Percentiles rank a stretch among this genome's conserved stretches.
Conservation (phyloP, 1,140 invertebrate genomes). For the Drosophila carrolli region DNA sequence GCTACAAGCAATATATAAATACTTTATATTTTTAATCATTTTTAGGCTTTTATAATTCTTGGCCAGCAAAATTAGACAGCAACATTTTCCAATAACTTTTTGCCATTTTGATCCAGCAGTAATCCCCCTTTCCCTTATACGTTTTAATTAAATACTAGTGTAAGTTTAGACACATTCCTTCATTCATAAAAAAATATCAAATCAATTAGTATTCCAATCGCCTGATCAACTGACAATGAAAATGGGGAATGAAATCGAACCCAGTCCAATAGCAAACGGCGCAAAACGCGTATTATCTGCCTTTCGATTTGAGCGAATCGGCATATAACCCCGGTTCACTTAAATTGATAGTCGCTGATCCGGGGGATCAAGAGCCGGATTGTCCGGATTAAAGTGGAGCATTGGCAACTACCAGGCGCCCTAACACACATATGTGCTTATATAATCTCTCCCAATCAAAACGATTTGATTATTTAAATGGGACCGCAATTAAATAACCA, state of each 20-base stretch:
- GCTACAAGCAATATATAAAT: too few relatives aligned
- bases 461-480: neutral
- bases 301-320: neutral
- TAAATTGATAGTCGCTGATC: slow-evolving; percentile 48
- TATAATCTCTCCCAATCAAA: neutral
- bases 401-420: neutral
- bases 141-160: too few relatives aligned
- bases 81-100: too few relatives aligned
- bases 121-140: too few relatives aligned
- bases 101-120: too few relatives aligned
- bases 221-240: neutral
- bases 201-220: neutral
- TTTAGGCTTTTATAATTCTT: too few relatives aligned
- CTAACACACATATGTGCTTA: neutral
- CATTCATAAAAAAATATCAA: neutral
- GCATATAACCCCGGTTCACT: slow-evolving; percentile 14
- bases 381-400: slow-evolving; percentile 58
- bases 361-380: slow-evolving; percentile 17
- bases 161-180: too few relatives aligned
- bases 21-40: too few relatives aligned
- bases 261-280: slow-evolving; percentile 9
- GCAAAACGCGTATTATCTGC: slow-evolving; percentile 53
- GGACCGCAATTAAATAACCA: neutral
- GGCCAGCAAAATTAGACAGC: too few relatives aligned
- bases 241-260: slow-evolving; percentile 7